Conservation (phyloP, 2,113 vertebrate species). For the Tautogolabrus adspersus region DNA sequence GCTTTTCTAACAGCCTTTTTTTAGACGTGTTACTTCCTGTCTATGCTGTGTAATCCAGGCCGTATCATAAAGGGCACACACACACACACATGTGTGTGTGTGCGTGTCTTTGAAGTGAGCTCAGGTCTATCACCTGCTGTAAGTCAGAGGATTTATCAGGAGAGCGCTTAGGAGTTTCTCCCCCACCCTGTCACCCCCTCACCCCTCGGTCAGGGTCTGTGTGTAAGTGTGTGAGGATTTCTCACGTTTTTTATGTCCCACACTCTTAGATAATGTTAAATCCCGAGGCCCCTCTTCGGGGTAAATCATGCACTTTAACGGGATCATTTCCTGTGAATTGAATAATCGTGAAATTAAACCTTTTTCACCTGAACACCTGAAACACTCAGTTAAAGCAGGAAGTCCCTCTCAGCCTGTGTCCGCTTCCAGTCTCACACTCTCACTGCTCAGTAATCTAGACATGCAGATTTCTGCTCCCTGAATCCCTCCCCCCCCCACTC, state of each 20-base stretch:
- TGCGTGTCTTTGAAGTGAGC: conserved; percentile 36
- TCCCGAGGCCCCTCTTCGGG: background rate
- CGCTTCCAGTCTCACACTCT: conserved; percentile 21
- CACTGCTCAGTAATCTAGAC: conserved; percentile 52
- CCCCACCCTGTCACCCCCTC: background rate
- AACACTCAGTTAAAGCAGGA: conserved; percentile 11
- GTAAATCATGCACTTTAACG: background rate
- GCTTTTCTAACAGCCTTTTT: conserved; percentile 69
- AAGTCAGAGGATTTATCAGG: conserved; percentile 42
- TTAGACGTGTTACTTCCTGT: conserved; percentile 81
- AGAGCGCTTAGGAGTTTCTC: conserved; percentile 15
- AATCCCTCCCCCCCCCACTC: background rate
- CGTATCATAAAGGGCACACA: conserved; percentile 24
- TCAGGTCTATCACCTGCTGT: conserved; percentile 22
- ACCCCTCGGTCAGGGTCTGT: conserved; percentile 16
- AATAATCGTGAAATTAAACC: background rate
- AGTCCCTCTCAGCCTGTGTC: conserved; percentile 27
- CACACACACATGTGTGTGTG: background rate
- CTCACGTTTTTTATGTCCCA: background rate
- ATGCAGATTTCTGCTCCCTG: conserved; percentile 34
- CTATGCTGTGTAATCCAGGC: conserved; percentile 62
- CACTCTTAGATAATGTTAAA: background rate
- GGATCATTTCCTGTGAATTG: conserved; percentile 14
- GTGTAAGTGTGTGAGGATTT: conserved; percentile 6
- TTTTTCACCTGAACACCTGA: background rate